These are phyloP conservation scores for Baronia brevicornis DNA, from an alignment of 2,888 invertebrate species.

Conservation along the genomic window DNA sequence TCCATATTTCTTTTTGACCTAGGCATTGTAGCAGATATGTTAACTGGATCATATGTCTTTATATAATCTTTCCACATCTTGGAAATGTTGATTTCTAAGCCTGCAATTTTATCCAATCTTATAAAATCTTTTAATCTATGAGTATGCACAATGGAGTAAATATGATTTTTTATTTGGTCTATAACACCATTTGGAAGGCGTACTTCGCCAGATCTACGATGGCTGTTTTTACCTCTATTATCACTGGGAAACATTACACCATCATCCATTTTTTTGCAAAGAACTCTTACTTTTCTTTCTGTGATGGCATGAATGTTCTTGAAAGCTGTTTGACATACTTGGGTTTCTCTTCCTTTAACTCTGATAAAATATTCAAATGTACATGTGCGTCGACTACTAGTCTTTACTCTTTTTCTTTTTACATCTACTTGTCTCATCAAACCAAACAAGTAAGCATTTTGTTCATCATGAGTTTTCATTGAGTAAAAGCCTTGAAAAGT, in stretches of 20 bases:
- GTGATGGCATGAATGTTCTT: slow-evolving; percentile 76
- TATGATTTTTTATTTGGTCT: slow-evolving; percentile 72
- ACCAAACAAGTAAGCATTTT: slow-evolving; percentile 75
- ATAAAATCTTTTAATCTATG: slow-evolving; percentile 71
- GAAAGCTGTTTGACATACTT: slow-evolving; percentile 75
- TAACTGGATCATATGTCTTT: slow-evolving; percentile 71
- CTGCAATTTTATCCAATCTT: slow-evolving; percentile 70
- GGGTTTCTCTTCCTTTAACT: slow-evolving; percentile 72
- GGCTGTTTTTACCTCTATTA: slow-evolving; percentile 72
- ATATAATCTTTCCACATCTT: slow-evolving; percentile 77
- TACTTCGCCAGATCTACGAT: slow-evolving; percentile 66
- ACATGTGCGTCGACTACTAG: slow-evolving; percentile 70
- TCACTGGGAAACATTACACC: slow-evolving; percentile 76
- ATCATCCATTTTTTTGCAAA: slow-evolving; percentile 76
- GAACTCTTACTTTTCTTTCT: slow-evolving; percentile 72
- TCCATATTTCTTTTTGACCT: slow-evolving; percentile 63
- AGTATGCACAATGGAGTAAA: slow-evolving; percentile 70
- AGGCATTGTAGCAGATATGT: slow-evolving; percentile 63
- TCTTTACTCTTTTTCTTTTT: slow-evolving; percentile 71
- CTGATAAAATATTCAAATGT: slow-evolving; percentile 75
- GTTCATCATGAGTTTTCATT: slow-evolving; percentile 75
- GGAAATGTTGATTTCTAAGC: slow-evolving; percentile 73
- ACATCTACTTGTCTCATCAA: slow-evolving; percentile 75
- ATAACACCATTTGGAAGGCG: slow-evolving; percentile 64
- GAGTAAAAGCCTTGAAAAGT: slow-evolving; percentile 75